Evolutionary conservation across 2,797 vertebrate species (phyloP).

Genomic region (Xenops minutus): DNA sequence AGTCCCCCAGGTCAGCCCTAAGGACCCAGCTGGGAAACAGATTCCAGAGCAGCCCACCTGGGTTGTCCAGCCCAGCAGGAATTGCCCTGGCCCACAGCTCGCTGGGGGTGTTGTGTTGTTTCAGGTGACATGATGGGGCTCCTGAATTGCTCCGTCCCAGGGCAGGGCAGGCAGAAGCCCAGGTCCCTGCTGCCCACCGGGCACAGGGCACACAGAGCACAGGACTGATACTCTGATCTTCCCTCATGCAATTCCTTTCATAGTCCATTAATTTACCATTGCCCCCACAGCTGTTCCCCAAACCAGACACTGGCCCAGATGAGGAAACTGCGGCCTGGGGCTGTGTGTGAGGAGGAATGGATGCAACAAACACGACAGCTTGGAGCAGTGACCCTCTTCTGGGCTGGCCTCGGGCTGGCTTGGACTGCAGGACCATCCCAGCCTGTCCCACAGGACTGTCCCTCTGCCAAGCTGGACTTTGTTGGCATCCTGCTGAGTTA

Average conservation of each 20-base stretch:
- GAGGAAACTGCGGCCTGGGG: background rate
- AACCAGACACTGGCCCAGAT: background rate
- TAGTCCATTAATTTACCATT: background rate
- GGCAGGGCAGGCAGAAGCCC: background rate
- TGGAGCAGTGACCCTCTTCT: background rate
- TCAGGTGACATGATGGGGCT: background rate
- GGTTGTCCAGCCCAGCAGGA: background rate
- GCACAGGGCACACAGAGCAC: background rate
- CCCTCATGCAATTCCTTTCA: background rate
- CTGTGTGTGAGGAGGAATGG: background rate
- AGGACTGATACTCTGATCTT: background rate
- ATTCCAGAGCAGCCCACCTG: background rate
- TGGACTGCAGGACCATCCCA: background rate
- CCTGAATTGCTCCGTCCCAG: background rate
- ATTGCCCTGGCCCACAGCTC: background rate
- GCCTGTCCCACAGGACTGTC: background rate
- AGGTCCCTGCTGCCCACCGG: background rate
- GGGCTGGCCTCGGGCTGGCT: background rate
- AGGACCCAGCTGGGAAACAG: background rate
- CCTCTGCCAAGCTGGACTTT: background rate
- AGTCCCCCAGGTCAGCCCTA: background rate
- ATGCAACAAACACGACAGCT: accelerated
- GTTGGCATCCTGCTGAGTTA: background rate
- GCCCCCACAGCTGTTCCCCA: background rate
- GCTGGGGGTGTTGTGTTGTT: background rate